A percentile compares a stretch with the other conserved stretches of the same genome.
Evolutionary conservation across 2,888 invertebrate genomes (phyloP).

Genomic region (Watsonalla cultraria): DNA sequence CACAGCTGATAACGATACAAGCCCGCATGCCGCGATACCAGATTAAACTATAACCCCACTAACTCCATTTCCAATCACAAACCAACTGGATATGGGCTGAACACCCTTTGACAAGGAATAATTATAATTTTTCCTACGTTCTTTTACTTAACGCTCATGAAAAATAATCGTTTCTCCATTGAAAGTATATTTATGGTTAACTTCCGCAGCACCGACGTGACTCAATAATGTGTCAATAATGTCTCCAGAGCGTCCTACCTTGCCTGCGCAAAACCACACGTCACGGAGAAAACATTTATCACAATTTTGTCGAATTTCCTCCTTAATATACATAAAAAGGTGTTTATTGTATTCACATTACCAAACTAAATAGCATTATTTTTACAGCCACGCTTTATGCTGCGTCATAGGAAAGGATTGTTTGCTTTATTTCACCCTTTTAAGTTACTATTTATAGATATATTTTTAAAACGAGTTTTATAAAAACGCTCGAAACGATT

Average conservation of each 20-base stretch:
- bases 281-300: conserved; percentile 58
- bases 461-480: too few relatives aligned
- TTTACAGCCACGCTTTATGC: too few relatives aligned
- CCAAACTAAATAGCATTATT: neutral
- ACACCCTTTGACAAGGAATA: neutral
- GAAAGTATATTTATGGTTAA: conserved; percentile 42
- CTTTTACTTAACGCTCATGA: neutral
- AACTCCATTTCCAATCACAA: neutral
- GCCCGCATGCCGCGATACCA: conserved; percentile 40
- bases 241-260: conserved; percentile 32
- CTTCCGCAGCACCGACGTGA: conserved; percentile 43
- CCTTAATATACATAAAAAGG: conserved; percentile 26
- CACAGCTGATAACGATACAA: conserved; percentile 38
- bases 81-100: neutral
- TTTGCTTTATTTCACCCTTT: too few relatives aligned
- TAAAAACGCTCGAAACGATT: conserved; percentile 1
- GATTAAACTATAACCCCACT: neutral
- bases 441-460: too few relatives aligned
- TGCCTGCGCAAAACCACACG: conserved; percentile 47
- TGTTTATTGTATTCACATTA: conserved; percentile 10
- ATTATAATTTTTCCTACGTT: too few relatives aligned
- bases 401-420: too few relatives aligned
- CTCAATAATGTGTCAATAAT: conserved; percentile 59
- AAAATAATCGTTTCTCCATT: conserved; percentile 14
- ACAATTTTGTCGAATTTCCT: conserved; percentile 47